Evolutionary conservation across 2,888 invertebrate genomes (phyloP).

Genomic region (Xestobium rufovillosum): DNA sequence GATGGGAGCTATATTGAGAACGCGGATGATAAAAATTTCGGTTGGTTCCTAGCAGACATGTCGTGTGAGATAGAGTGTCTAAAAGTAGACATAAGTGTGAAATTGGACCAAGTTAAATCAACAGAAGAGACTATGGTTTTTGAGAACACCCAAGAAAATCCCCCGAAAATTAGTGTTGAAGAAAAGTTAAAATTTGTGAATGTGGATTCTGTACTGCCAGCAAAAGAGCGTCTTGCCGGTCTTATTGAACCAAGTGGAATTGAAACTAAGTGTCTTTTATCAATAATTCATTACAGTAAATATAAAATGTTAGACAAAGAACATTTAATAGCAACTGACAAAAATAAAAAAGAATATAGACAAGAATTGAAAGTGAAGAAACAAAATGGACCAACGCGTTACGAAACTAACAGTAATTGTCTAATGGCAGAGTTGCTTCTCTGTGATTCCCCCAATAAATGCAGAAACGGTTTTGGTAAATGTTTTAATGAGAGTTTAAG

Average conservation of each 20-base stretch:
- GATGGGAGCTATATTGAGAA: conserved; percentile 32
- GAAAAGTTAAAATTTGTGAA: too few relatives aligned
- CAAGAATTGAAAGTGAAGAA: too few relatives aligned
- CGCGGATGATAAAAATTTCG: conserved; percentile 29
- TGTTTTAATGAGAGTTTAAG: too few relatives aligned
- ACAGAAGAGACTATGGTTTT: neutral
- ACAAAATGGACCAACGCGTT: too few relatives aligned
- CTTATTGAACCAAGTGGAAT: conserved; percentile 29
- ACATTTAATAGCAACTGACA: too few relatives aligned
- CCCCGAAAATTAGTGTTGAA: too few relatives aligned
- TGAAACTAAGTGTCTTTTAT: conserved; percentile 28
- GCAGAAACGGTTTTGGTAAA: too few relatives aligned
- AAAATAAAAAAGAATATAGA: too few relatives aligned
- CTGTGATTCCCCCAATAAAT: too few relatives aligned
- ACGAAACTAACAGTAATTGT: too few relatives aligned
- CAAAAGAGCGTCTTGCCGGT: conserved; percentile 25
- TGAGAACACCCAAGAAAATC: neutral
- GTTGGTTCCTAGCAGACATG: conserved; percentile 32
- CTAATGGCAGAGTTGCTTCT: too few relatives aligned
- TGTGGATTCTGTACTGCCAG: conserved; percentile 21
- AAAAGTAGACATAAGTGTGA: neutral
- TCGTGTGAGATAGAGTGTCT: too few relatives aligned
- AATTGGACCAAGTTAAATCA: neutral
- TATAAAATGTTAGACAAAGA: conserved; percentile 21
- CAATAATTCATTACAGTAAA: conserved; percentile 27